Conservation (phyloP, 2,113 vertebrate genomes). For the Bubo scandiacus region DNA sequence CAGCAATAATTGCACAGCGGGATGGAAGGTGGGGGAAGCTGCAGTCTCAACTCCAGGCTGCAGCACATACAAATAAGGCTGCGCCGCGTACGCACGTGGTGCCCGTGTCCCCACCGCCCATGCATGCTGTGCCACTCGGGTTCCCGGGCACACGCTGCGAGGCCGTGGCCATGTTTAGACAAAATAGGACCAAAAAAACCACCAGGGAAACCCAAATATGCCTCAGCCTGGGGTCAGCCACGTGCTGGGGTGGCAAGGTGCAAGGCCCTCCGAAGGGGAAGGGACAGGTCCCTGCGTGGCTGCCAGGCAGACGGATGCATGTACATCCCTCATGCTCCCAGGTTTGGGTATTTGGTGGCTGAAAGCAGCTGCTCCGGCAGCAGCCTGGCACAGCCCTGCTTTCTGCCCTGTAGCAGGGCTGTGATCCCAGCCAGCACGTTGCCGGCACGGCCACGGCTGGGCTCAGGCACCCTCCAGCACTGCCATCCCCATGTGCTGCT, state of each 20-base stretch:
- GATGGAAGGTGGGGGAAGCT: conserved; percentile 24
- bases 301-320: neutral
- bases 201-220: neutral
- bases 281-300: accelerated
- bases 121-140: neutral
- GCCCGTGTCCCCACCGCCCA: accelerated
- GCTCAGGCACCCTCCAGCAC: neutral
- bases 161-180: neutral
- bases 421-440: accelerated
- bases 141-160: neutral
- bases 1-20: conserved; percentile 49
- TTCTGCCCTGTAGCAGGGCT: neutral
- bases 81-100: neutral
- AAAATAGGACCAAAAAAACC: neutral
- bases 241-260: accelerated
- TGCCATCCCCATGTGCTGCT: neutral
- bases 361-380: neutral
- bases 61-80: conserved; percentile 58
- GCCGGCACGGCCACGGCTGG: accelerated
- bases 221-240: neutral
- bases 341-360: neutral
- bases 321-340: neutral
- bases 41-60: conserved; percentile 36
- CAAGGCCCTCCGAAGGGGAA: neutral
- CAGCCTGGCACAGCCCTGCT: neutral